Evolutionary conservation across 2,888 invertebrate species (phyloP).

Genomic region (Parnassius smintheus): DNA sequence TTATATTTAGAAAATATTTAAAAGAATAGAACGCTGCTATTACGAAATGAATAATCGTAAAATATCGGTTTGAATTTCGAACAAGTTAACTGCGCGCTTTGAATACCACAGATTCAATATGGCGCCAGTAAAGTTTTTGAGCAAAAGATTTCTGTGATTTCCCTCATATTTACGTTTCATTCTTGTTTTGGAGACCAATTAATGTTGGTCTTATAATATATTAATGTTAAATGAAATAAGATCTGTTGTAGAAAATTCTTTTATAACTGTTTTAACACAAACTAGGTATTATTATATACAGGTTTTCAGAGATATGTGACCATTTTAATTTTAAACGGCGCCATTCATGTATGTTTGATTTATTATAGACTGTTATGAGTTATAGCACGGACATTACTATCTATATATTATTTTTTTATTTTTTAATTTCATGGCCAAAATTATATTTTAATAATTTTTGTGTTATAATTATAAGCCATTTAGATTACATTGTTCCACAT

Average conservation of each 20-base stretch:
- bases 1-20: too few relatives aligned
- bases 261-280: neutral
- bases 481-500: too few relatives aligned
- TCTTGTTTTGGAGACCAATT: constrained; percentile 34
- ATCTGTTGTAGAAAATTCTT: neutral
- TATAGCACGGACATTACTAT: neutral
- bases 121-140: constrained; percentile 55
- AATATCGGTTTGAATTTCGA: constrained; percentile 47
- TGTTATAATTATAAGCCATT: too few relatives aligned
- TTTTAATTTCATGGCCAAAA: too few relatives aligned
- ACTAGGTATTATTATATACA: constrained; percentile 6
- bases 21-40: constrained; percentile 29
- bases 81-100: constrained; percentile 53
- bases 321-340: constrained; percentile 20
- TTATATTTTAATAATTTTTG: too few relatives aligned
- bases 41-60: constrained; percentile 37
- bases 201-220: neutral
- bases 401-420: too few relatives aligned
- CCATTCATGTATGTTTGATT: constrained; percentile 20
- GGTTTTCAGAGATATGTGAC: constrained; percentile 7
- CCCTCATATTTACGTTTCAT: constrained; percentile 61
- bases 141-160: constrained; percentile 65
- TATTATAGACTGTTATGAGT: constrained; percentile 13
- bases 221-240: neutral
- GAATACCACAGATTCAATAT: constrained; percentile 62